phyloP scores from a whole-genome alignment of 2,797 vertebrate species.

The Pyrocephalus nanus region DNA sequence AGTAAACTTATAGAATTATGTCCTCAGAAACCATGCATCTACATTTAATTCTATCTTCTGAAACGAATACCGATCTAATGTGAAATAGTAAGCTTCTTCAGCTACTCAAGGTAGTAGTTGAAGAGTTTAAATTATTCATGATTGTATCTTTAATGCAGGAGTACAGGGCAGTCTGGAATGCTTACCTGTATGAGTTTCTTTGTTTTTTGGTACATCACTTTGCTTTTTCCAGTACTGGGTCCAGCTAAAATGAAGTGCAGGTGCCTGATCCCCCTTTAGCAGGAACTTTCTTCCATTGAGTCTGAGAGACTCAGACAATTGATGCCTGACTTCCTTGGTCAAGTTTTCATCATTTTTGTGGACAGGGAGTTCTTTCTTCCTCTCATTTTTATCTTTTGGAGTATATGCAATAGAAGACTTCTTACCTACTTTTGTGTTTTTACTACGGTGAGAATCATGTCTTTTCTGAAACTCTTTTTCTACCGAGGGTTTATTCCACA shows the following conservation, averaged over 20 bases:
- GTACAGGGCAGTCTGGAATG: background rate
- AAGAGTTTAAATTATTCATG: background rate
- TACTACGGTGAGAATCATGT: constrained; percentile 67
- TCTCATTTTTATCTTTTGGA: constrained; percentile 75
- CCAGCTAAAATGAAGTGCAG: constrained; percentile 75
- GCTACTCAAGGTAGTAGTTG: background rate
- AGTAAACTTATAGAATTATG: background rate
- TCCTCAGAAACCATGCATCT: background rate
- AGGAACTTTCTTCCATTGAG: constrained; percentile 73
- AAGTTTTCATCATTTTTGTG: constrained; percentile 62
- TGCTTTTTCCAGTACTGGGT: constrained; percentile 80
- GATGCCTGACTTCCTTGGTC: constrained; percentile 55
- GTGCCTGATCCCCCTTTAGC: constrained; percentile 77
- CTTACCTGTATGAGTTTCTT: constrained; percentile 95
- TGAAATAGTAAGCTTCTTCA: background rate
- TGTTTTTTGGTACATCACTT: constrained; percentile 87
- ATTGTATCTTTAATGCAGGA: background rate
- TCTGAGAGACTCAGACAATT: constrained; percentile 65
- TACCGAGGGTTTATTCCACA: constrained; percentile 71
- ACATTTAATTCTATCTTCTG: background rate
- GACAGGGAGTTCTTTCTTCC: constrained; percentile 61
- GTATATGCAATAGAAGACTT: constrained; percentile 57
- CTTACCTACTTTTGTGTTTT: constrained; percentile 62
- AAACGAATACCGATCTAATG: background rate
- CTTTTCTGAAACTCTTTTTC: constrained; percentile 69